phyloP scores from a whole-genome alignment of 2,797 vertebrate species.

The Gallirallus australis region DNA sequence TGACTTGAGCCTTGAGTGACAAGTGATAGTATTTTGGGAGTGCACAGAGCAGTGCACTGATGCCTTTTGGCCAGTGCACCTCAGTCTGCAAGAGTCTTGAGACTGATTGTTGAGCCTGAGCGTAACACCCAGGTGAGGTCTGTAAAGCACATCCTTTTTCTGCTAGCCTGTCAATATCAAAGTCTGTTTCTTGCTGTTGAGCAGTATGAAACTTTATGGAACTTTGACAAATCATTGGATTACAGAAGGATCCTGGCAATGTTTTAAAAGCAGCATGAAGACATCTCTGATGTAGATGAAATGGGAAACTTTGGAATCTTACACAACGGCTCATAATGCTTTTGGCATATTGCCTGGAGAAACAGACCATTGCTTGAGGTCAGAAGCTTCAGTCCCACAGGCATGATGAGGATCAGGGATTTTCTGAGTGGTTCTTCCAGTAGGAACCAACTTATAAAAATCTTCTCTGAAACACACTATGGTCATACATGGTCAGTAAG shows the following conservation, averaged over 20 bases:
- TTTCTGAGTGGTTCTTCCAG: neutral
- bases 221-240: neutral
- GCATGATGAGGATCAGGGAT: neutral
- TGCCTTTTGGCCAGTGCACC: neutral
- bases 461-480: neutral
- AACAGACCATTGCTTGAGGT: neutral
- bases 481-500: neutral
- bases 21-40: neutral
- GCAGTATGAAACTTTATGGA: neutral
- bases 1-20: neutral
- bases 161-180: neutral
- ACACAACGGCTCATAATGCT: neutral
- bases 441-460: neutral
- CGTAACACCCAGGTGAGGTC: neutral
- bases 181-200: neutral
- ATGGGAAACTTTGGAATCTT: neutral
- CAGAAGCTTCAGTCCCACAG: neutral
- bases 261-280: neutral
- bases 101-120: neutral
- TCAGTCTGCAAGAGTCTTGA: neutral
- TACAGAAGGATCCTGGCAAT: neutral
- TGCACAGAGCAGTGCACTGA: fast-evolving
- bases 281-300: neutral
- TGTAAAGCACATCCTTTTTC: neutral
- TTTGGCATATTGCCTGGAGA: neutral